phyloP scores from a whole-genome alignment of 2,888 invertebrate species.

The Apantesis nais region DNA sequence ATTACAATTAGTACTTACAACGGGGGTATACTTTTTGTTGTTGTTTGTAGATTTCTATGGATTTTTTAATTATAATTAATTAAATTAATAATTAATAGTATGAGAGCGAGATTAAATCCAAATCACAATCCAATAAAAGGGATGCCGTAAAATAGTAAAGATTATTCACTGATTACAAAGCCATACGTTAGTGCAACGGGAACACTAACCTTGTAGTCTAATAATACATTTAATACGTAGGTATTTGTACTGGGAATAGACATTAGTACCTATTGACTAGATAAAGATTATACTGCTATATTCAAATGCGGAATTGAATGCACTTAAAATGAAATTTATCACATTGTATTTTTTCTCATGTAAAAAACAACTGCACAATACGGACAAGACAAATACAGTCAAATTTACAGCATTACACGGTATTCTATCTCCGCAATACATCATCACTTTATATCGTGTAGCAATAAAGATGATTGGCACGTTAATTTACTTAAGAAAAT shows the following conservation, averaged over 20 bases:
- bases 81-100: too few relatives aligned
- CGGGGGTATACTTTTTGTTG: background rate
- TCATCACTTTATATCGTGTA: background rate
- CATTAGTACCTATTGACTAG: constrained; percentile 50
- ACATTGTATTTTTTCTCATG: background rate
- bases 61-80: constrained; percentile 18
- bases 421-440: background rate
- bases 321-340: background rate
- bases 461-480: background rate
- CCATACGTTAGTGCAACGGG: constrained; percentile 66
- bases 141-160: constrained; percentile 38
- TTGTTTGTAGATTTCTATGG: constrained; percentile 26
- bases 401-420: background rate
- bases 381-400: background rate
- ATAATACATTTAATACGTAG: constrained; percentile 77
- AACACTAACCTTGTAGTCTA: constrained; percentile 80
- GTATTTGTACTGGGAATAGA: constrained; percentile 69
- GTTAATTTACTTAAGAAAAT: background rate
- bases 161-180: constrained; percentile 41
- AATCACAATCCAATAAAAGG: constrained; percentile 34
- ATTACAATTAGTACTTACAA: background rate
- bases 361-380: background rate
- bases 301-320: constrained; percentile 41
- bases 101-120: constrained; percentile 38
- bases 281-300: constrained; percentile 52